Evolutionary conservation across 53 echinoderm and acorn worm genomes (phyloP), one percentile per base, ranked within the genome.

Genomic region (Paracentrotus lividus): DNA sequence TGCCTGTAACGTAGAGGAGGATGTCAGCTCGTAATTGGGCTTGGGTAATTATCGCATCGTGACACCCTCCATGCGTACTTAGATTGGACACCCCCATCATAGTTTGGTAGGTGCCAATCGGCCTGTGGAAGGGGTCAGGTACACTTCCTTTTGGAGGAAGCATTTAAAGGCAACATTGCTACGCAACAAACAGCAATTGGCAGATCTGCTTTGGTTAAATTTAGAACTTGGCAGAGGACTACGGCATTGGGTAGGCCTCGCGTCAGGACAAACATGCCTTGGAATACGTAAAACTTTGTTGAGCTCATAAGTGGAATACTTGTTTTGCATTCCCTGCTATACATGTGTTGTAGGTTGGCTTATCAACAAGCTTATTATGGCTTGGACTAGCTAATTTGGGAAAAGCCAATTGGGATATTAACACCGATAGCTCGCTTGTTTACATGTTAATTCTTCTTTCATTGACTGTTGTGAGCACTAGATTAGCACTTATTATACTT

Each of bases 61-160:
- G 34, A 12, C 85, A 49, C 85, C 49, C 85, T 85, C 85, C 20
- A 10, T 36, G 36, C 18, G 20, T 38, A 72, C 20, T 49, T 85
- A 14, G 24, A 85, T 49, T 7, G 49, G 49, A 47, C 85, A 85
- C 85, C 85, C 85, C 85, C 20, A 49, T 10, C 51, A 29, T 47
- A 85, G 29, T 47, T 49, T 85, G 85, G 85, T 47, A 85, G 49
- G 51, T 47, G 47, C 85, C 85, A 51, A 0, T 85, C 51, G 51
- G 85, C 85, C 85, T 85, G 85, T 51, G 36, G 85, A 49, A 85
- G 85, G 91, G 91, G 91, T 91, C 91, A 91, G 91, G 91, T 56
- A 91, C 76, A 36, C 76, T 91, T 91, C 91, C 91, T 91, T 31
- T 91, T 53, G 20, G 29, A 56, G 75, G 51, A 75, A 75, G 51